Evolutionary conservation across 2,888 invertebrate genomes (phyloP), one percentile per base, ranked within the genome.

Genomic region (Allacma fusca): DNA sequence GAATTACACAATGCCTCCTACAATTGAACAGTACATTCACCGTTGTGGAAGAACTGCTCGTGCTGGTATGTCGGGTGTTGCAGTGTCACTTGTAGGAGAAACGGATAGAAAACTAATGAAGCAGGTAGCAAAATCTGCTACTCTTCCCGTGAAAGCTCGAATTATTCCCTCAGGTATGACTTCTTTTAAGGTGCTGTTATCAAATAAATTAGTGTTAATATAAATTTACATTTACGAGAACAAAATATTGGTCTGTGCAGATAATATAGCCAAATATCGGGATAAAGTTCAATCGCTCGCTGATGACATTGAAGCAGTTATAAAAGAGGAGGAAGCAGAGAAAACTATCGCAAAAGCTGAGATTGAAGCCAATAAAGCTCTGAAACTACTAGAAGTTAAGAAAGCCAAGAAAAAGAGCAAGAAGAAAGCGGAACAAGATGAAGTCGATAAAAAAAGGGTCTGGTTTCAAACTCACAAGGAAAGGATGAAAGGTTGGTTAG

Each of bases 21-120:
- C 96, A 0, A 87, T 97, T 24, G 96, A 98, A 85, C 97, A 98
- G 87, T 99, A 99, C 85, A 96, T 99, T 84, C 99, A 99, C 87
- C 90, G 92, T 87, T 96, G 98, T 12, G 98, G 98, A 50, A 89
- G 98, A 85, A 99, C 98, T 0, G 98, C 98, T 0, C 90, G 98
- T 85, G 98, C 98, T 12, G 98, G 98, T 0, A 91, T 94, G 74
- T 93, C 93, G 19, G 98, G 98, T 28, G 93, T 95, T 78, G 96
- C 98, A 0, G 95, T 99, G 7, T 97, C 97, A 0, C 88, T 99
- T 72, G 96, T 97, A 70, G 97, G 97, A 0, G 98, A 99, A 87
- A 91, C 91, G 78, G 98, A 99, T 87, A 90, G 98, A 1, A 91
- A 91, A 85, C 90, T 98, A 5, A 93, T 99, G 24, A 97, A 97